These are phyloP conservation scores for Pelmatolapia mariae DNA, from an alignment of 2,113 vertebrate species.

Conservation along the genomic window DNA sequence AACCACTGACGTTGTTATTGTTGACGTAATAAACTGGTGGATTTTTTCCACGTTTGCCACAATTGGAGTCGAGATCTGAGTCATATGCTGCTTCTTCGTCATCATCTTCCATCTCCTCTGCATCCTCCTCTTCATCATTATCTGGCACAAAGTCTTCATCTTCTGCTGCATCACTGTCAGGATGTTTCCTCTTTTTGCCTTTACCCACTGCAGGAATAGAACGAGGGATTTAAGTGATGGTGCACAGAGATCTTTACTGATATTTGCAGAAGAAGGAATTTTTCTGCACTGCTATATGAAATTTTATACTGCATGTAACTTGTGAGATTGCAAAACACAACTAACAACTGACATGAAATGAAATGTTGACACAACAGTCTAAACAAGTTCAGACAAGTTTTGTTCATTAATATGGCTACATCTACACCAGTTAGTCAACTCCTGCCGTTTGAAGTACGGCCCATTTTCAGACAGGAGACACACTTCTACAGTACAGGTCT, in stretches of 20 bases:
- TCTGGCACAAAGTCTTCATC: conserved; percentile 83
- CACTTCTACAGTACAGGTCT: neutral
- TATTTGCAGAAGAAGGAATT: neutral
- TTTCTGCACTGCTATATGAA: neutral
- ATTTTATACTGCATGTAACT: neutral
- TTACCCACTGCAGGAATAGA: neutral
- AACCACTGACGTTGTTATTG: neutral
- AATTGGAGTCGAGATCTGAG: neutral
- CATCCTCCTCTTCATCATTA: conserved; percentile 59
- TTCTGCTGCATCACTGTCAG: neutral
- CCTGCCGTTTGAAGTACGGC: neutral
- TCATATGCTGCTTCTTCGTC: conserved; percentile 54
- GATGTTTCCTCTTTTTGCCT: conserved; percentile 55
- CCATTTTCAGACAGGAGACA: neutral
- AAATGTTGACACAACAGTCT: neutral
- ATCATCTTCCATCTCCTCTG: conserved; percentile 58
- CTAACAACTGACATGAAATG: neutral
- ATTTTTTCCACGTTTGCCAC: neutral
- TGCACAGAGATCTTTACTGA: no score
- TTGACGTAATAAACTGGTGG: neutral
- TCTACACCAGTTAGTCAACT: neutral
- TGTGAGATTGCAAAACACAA: neutral
- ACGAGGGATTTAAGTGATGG: neutral
- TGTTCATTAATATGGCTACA: neutral
- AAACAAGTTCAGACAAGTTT: neutral